Base-by-base conservation (phyloP, 2,797 vertebrate genomes). In the Sardinella longiceps region DNA sequence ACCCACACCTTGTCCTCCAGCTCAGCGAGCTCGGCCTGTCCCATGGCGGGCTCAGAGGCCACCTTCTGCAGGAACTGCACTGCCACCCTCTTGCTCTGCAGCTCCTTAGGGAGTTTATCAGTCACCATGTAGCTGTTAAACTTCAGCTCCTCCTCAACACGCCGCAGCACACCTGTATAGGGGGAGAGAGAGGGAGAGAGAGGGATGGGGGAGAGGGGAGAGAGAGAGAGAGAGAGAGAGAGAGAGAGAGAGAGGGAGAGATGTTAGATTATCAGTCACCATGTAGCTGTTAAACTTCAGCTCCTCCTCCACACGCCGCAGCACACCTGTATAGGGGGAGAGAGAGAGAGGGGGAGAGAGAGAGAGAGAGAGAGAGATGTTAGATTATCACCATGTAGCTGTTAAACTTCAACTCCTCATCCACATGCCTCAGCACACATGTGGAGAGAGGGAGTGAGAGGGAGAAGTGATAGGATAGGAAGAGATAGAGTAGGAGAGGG, bases 361-460 rank as follows among this genome's bases (percentile, higher is more conserved):
- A 58, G 56, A 25, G 18, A 20, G 56, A 6, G 56, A 58, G 23
- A 58, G 56, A 58, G 56, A 58, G 56, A 1, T 74, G 9, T 18
- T 25, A 46, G 11, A 43, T n/a, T n/a, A n/a, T 95, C 82, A 96
- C 96, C 93, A 99, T 96, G 87, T 99, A 99, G 30, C 96, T 95
- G 92, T 97, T 99, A 92, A 98, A 97, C 93, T 98, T 98, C 82
- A 97, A 96, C 93, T 99, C 98, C 89, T 98, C 97, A 89, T 99
- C 97, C 14, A 99, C 95, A 89, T 97, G 96, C 93, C 97, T 99
- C 96, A 98, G 96, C 91, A 99, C 93, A 89, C 95, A 98, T 99
- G 89, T n/a, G n/a, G n/a, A n/a, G 83, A 1, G 81, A 83, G 1
- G 86, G 12, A 87, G 23, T 58, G 43, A 58, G 7, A 50, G 12